Percentiles rank a stretch among this genome's conserved stretches.
Conservation (phyloP, 1,140 invertebrate genomes). For the Aphelenchoides besseyi region DNA sequence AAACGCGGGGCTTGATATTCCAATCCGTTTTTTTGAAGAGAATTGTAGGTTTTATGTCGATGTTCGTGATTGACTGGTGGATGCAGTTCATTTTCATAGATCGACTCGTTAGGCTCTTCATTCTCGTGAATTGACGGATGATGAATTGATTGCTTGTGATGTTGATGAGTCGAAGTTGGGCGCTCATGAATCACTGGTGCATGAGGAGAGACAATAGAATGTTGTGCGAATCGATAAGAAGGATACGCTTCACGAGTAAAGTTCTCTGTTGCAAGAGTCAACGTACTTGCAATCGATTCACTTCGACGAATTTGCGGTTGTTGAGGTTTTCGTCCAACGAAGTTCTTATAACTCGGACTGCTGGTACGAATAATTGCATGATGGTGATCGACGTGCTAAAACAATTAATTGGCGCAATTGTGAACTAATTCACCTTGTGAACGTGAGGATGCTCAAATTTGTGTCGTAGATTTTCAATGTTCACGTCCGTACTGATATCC, state of each 20-base stretch:
- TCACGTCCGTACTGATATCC: not conserved
- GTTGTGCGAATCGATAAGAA: not conserved
- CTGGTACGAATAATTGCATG: not conserved
- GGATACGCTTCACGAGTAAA: not conserved
- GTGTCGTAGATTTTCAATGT: not conserved
- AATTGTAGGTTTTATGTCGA: not conserved
- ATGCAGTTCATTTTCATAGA: not conserved
- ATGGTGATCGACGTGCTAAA: not conserved
- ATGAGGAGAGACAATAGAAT: not conserved
- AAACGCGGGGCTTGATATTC: not conserved
- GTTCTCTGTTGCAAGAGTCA: not conserved
- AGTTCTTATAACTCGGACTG: not conserved
- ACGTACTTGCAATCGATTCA: constrained; percentile 2
- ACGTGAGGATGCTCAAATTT: constrained; percentile 13
- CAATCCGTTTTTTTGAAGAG: not conserved
- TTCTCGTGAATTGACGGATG: not conserved
- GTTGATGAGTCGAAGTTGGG: not conserved
- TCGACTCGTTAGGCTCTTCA: not conserved
- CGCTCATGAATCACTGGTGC: not conserved
- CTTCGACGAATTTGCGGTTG: not conserved
- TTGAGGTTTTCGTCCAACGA: not conserved
- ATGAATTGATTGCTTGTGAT: not conserved
- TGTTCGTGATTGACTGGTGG: not conserved
- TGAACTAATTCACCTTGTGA: not conserved
- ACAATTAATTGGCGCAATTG: not conserved